phyloP scores from a whole-genome alignment of 1,140 invertebrate species.

The Hyphantria cunea region DNA sequence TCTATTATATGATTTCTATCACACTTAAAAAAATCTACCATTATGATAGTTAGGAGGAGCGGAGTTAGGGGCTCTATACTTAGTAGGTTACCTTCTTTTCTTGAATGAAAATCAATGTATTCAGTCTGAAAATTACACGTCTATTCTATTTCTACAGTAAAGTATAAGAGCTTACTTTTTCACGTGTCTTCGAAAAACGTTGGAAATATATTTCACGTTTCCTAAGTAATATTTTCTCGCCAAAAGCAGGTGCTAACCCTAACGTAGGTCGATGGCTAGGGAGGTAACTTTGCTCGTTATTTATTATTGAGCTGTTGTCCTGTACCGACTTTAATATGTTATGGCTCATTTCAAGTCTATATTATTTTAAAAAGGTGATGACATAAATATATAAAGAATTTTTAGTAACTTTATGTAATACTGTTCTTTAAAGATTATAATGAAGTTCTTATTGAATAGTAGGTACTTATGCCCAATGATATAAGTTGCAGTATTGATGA shows the following conservation, averaged over 20 bases:
- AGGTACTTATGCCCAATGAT: too few species aligned
- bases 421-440: too few species aligned
- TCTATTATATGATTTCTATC: too few species aligned
- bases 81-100: too few species aligned
- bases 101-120: too few species aligned
- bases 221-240: slow-evolving; percentile 20
- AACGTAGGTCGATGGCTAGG: slow-evolving; percentile 33
- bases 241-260: slow-evolving; percentile 24
- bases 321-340: slow-evolving; percentile 35
- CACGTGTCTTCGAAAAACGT: slow-evolving; percentile 16
- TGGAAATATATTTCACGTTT: slow-evolving; percentile 15
- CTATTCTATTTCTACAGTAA: slow-evolving; percentile 2
- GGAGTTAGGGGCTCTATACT: too few species aligned
- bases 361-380: slow-evolving; percentile 17
- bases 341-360: slow-evolving; percentile 30
- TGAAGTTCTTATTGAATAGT: too few species aligned
- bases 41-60: too few species aligned
- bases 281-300: slow-evolving; percentile 36
- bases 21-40: too few species aligned
- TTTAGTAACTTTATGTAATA: not conserved
- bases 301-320: slow-evolving; percentile 41
- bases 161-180: slow-evolving; percentile 9
- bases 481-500: too few species aligned
- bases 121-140: not conserved
- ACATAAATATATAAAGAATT: slow-evolving; percentile 17